Base-by-base conservation (phyloP, 2,113 vertebrate genomes). In the Suricata suricatta region DNA sequence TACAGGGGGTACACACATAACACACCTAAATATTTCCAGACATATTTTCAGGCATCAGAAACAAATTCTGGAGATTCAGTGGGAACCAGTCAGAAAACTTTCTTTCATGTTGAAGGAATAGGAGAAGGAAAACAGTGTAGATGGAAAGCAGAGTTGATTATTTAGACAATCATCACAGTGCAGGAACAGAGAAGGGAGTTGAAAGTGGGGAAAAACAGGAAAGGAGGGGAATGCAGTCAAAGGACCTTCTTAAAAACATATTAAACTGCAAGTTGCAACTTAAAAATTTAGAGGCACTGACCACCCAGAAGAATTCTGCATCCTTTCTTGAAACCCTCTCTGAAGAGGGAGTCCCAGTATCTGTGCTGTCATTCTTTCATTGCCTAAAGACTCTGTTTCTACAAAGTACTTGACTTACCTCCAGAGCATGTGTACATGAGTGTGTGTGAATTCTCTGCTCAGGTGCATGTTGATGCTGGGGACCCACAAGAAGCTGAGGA, bases 1-100 rank as follows among this genome's bases (percentile, higher is more conserved):
- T 87, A 90, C 91, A 94, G 77, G 97, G 93, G 92, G 96, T 88
- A 81, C 87, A 97, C 84, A 77, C 14, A 93, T 19, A 96, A 96
- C 92, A 92, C 63, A 97, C 35, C 80, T 21, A 92, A 96, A 80
- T 33, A 97, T 82, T 97, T 96, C 95, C 97, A 97, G 95, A 97
- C 85, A 91, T 90, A 95, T 88, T 76, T 96, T 50, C 63, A 17
- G 81, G 95, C 93, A 97, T 97, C 54, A 94, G 82, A 98, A 95
- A 79, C n/a, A 84, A 96, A 0, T 84, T 84, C 90, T 79, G 91
- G 69, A 83, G 88, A 98, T 88, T 92, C 93, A 21, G 17, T 69
- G 94, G 95, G 82, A 95, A 64, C 79, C 97, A 97, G 79, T 97
- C 83, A 97, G 88, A 68, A 97, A 79, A 76, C 38, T 54, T 81